These are phyloP conservation scores for Trichoplusia ni DNA, from an alignment of 1,140 invertebrate genomes.

Conservation along the genomic window DNA sequence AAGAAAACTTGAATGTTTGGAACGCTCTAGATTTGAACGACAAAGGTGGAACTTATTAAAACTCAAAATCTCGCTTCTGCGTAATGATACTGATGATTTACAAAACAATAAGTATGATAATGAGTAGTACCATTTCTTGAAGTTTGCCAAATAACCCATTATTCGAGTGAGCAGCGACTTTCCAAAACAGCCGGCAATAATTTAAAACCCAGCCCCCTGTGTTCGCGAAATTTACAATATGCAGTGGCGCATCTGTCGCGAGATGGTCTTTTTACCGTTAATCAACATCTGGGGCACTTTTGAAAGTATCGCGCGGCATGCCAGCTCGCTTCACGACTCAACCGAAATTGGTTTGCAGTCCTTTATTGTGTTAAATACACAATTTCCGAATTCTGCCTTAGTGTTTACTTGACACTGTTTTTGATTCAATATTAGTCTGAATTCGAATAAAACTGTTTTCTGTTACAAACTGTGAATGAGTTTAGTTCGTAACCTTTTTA, in stretches of 20 bases:
- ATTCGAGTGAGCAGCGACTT: neutral
- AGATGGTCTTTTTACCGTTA: conserved; percentile 70
- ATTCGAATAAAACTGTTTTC: too few species aligned
- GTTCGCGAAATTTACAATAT: conserved; percentile 24
- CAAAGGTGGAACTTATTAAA: neutral
- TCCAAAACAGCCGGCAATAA: neutral
- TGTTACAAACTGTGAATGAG: too few species aligned
- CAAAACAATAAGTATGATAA: neutral
- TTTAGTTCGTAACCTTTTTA: too few species aligned
- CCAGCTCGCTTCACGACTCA: conserved; percentile 30
- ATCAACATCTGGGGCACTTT: conserved; percentile 76
- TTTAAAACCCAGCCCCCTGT: conserved; percentile 2
- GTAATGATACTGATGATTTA: neutral
- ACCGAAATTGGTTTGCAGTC: conserved; percentile 64
- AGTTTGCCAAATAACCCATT: neutral
- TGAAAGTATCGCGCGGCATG: conserved; percentile 65
- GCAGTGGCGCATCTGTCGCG: conserved; percentile 58
- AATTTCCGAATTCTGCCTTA: too few species aligned
- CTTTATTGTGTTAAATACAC: conserved; percentile 64
- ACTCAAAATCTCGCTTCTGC: too few species aligned
- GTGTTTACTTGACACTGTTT: conserved; percentile 35
- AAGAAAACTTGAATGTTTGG: neutral
- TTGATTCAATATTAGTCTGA: too few species aligned
- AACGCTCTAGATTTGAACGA: neutral
- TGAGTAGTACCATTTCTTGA: neutral